A percentile compares a stretch with the other conserved stretches of the same genome.
Conservation (phyloP, 92 coral and sea anemone species). For the Ricordea florida region DNA sequence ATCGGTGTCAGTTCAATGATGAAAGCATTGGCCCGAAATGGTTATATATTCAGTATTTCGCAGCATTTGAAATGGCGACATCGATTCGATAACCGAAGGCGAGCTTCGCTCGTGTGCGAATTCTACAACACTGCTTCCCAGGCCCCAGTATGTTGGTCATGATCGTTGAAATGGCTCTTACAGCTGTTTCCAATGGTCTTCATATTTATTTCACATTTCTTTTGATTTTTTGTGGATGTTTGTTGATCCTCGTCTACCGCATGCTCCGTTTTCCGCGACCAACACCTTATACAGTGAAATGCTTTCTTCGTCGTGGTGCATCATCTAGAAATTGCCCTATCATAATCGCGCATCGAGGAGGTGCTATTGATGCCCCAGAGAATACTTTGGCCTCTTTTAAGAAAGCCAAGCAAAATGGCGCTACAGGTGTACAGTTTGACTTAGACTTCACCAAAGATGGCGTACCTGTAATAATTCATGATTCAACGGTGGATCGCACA, state of each 20-base stretch:
- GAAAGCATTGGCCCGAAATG: no score
- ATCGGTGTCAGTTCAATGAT: no score
- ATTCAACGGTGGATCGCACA: constrained; percentile 88
- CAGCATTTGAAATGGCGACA: no score
- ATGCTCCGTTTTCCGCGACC: constrained; percentile 86
- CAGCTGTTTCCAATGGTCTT: constrained; percentile 78
- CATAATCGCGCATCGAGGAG: constrained; percentile 88
- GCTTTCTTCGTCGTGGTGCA: constrained; percentile 70
- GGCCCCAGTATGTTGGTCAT: constrained; percentile 76
- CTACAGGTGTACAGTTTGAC: constrained; percentile 92
- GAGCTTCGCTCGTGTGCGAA: no score
- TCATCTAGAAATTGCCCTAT: constrained; percentile 64
- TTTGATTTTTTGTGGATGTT: constrained; percentile 54
- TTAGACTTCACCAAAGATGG: constrained; percentile 97
- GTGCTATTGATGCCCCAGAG: constrained; percentile 85
- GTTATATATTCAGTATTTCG: no score
- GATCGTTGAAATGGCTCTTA: constrained; percentile 80
- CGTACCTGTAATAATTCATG: constrained; percentile 94
- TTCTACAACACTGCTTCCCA: constrained; percentile 35
- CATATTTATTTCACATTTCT: constrained; percentile 77
- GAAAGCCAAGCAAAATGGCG: constrained; percentile 88
- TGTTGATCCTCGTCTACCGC: constrained; percentile 67
- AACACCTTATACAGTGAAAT: constrained; percentile 85
- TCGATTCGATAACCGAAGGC: no score
- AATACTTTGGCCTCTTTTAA: constrained; percentile 89